These are phyloP conservation scores for Apamea anceps DNA, from an alignment of 2,888 invertebrate genomes.

Conservation along the genomic window DNA sequence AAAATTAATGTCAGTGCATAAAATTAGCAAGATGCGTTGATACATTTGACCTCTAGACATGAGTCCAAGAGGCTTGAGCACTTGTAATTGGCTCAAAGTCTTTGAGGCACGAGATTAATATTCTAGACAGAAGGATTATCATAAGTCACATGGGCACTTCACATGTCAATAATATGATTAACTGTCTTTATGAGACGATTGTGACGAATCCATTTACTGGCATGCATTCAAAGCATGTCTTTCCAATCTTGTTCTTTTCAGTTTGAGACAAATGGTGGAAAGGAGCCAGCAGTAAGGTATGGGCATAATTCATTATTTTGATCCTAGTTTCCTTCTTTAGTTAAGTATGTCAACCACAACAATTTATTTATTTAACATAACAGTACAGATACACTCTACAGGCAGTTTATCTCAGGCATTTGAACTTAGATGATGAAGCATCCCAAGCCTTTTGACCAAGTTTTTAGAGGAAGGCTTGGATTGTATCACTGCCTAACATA, in stretches of 20 bases:
- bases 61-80: background rate
- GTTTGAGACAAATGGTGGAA: background rate
- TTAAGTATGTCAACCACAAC: background rate
- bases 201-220: constrained; percentile 37
- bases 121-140: constrained; percentile 36
- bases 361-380: background rate
- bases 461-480: background rate
- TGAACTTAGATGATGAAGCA: background rate
- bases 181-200: background rate
- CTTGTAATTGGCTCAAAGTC: constrained; percentile 49
- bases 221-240: background rate
- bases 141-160: constrained; percentile 36
- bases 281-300: background rate
- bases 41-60: constrained; percentile 48
- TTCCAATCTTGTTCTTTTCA: constrained; percentile 28
- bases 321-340: too few species aligned
- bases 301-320: background rate
- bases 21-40: constrained; percentile 26
- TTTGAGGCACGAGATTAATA: constrained; percentile 28
- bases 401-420: too few species aligned
- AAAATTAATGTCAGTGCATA: constrained; percentile 13
- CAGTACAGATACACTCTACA: background rate
- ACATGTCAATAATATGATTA: constrained; percentile 50
- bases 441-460: accelerated
- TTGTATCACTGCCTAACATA: background rate